phyloP scores from a whole-genome alignment of 1,140 invertebrate genomes.

The Megalopta genalis region DNA sequence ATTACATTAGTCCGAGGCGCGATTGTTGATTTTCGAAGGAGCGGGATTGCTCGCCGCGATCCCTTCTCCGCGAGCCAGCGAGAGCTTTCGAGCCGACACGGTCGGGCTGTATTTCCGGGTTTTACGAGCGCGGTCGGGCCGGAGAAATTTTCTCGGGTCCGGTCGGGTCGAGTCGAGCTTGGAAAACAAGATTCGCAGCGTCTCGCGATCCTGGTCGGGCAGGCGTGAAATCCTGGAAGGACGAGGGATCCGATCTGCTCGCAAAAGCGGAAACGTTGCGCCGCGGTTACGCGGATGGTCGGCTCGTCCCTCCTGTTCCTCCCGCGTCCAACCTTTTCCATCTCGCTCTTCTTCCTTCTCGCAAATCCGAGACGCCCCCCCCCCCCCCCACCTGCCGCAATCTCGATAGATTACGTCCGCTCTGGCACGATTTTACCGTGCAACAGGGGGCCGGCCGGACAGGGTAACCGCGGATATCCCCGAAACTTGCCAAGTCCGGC shows the following conservation, averaged over 20 bases:
- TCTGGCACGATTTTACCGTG: constrained; percentile 56
- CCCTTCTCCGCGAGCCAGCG: background rate
- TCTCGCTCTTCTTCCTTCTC: background rate
- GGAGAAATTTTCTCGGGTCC: constrained; percentile 6
- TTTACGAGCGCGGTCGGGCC: constrained; percentile 15
- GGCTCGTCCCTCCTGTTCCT: background rate
- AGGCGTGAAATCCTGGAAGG: constrained; percentile 47
- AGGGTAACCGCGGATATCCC: constrained; percentile 13
- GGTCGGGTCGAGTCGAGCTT: constrained; percentile 7
- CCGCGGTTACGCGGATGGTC: constrained; percentile 7
- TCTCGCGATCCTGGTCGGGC: constrained; percentile 42
- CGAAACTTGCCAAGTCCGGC: constrained; percentile 35
- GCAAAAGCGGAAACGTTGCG: constrained; percentile 63
- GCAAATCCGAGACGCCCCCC: constrained; percentile 56
- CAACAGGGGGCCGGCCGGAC: constrained; percentile 25
- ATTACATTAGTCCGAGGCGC: background rate
- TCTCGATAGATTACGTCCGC: constrained; percentile 62
- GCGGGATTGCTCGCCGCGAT: too few species aligned
- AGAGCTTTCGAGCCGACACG: background rate
- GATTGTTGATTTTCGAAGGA: background rate
- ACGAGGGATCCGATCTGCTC: constrained; percentile 60
- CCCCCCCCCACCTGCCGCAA: too few species aligned
- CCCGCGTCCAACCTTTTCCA: too few species aligned
- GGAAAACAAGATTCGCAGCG: constrained; percentile 27
- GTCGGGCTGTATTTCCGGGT: constrained; percentile 11